A percentile compares a stretch with the other conserved stretches of the same genome.
These are phyloP conservation scores for Hestina assimilis DNA, from an alignment of 1,140 invertebrate genomes.

Conservation along the genomic window DNA sequence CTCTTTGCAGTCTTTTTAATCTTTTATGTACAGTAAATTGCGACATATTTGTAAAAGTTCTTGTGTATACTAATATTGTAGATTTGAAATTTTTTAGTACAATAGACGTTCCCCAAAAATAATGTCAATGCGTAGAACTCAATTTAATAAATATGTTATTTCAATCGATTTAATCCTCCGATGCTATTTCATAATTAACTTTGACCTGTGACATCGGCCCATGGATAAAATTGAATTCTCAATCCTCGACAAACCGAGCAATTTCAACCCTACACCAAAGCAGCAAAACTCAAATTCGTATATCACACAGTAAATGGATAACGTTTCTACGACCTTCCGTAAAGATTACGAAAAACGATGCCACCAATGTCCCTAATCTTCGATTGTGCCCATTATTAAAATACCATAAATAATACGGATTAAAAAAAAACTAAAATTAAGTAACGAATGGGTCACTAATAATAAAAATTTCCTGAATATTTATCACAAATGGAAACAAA, in stretches of 20 bases:
- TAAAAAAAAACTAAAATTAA: background rate
- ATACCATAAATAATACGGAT: constrained; percentile 4
- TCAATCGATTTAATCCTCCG: constrained; percentile 21
- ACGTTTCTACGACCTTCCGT: constrained; percentile 26
- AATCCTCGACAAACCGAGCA: constrained; percentile 1
- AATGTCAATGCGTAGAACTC: constrained; percentile 8
- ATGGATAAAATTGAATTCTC: constrained; percentile 36
- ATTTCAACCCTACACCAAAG: constrained; percentile 6
- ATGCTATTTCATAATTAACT: constrained; percentile 28
- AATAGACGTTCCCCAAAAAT: background rate
- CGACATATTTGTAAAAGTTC: too few species aligned
- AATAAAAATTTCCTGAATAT: background rate
- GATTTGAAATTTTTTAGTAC: too few species aligned
- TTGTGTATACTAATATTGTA: too few species aligned
- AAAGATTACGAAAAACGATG: constrained; percentile 29
- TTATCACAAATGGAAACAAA: too few species aligned
- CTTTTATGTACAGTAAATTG: too few species aligned
- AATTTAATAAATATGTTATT: constrained; percentile 20
- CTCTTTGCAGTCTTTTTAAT: too few species aligned
- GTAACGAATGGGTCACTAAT: too few species aligned
- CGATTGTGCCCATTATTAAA: constrained; percentile 22
- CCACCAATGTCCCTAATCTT: constrained; percentile 28
- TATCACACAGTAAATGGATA: constrained; percentile 22
- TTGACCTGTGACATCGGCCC: constrained; percentile 25
- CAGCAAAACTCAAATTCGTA: constrained; percentile 7